Evolutionary conservation across 2,113 vertebrate genomes (phyloP).

Genomic region (Pseudorasbora parva): DNA sequence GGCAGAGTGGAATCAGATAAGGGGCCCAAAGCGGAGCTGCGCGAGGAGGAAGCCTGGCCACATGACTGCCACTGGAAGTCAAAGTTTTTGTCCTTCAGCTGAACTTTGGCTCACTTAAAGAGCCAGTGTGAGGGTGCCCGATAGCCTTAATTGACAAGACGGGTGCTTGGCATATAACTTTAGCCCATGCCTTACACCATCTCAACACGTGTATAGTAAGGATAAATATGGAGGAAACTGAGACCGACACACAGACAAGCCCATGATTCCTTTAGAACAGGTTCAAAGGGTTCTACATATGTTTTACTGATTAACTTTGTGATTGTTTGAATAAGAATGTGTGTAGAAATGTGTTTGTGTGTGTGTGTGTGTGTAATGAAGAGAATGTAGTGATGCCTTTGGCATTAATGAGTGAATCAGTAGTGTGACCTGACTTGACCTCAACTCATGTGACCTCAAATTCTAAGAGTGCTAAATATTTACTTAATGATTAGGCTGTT

Average conservation of each 20-base stretch:
- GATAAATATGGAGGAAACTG: not conserved
- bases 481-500: not conserved
- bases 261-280: not conserved
- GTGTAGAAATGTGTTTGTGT: not conserved
- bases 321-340: not conserved
- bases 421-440: not conserved
- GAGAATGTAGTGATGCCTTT: slow-evolving; percentile 12
- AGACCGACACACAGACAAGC: not conserved
- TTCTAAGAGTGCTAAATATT: not conserved
- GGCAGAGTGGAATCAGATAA: slow-evolving; percentile 96
- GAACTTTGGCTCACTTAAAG: slow-evolving; percentile 92
- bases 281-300: slow-evolving; percentile 24
- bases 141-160: slow-evolving; percentile 47
- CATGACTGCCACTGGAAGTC: slow-evolving; percentile 89
- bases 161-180: slow-evolving; percentile 25
- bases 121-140: slow-evolving; percentile 16
- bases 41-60: slow-evolving; percentile 84
- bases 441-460: not conserved
- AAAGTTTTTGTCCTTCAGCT: slow-evolving; percentile 88
- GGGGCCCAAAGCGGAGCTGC: slow-evolving; percentile 75
- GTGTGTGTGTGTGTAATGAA: not conserved
- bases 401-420: slow-evolving; percentile 15
- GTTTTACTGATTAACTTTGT: slow-evolving; percentile 28
- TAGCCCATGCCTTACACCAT: slow-evolving; percentile 1
- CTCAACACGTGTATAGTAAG: slow-evolving; percentile 33